Conservation (phyloP, 2,888 invertebrate species). For the Chrysomela aeneicollis region DNA sequence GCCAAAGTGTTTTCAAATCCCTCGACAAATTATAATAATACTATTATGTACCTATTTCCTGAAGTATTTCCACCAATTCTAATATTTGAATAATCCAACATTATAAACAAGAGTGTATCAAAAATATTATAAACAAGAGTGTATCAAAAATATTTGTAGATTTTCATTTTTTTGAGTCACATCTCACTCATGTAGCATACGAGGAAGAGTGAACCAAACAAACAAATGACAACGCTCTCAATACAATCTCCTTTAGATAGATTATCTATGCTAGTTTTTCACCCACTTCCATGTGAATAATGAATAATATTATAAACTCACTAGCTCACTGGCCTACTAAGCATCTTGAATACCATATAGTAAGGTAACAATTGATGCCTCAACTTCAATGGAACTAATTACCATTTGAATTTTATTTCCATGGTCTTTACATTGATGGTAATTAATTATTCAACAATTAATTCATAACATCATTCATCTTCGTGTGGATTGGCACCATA, state of each 20-base stretch:
- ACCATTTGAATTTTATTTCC: neutral
- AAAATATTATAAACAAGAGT: no score
- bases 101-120: no score
- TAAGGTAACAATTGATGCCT: neutral
- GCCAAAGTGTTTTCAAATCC: no score
- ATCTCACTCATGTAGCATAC: neutral
- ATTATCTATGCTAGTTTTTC: neutral
- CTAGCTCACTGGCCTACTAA: conserved; percentile 2
- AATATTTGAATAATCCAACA: no score
- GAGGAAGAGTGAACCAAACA: neutral
- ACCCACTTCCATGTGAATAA: neutral
- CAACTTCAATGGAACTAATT: neutral
- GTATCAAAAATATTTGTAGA: no score
- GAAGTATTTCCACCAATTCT: no score
- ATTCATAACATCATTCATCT: neutral
- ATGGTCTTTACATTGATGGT: neutral
- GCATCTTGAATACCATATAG: neutral
- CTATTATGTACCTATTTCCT: no score
- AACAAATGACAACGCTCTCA: neutral
- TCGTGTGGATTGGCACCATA: neutral
- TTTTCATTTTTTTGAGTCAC: no score
- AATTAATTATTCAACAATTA: neutral
- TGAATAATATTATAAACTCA: conserved; percentile 3
- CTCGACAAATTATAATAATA: no score
- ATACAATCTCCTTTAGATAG: neutral